Percentiles rank a stretch among this genome's conserved stretches.
Evolutionary conservation across 2,888 invertebrate genomes (phyloP).

Genomic region (Phymatocera aterrima): DNA sequence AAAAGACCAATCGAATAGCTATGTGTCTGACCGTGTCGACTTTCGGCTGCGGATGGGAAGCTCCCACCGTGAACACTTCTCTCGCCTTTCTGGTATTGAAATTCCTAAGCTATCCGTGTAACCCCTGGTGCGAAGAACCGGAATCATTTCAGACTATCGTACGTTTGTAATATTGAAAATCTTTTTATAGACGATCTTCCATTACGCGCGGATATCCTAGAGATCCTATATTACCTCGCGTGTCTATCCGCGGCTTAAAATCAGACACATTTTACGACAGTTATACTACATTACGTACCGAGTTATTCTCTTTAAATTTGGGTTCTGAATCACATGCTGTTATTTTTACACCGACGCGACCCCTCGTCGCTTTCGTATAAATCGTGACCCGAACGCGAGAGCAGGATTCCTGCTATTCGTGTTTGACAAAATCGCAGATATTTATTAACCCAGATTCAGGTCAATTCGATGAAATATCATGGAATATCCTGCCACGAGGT

Average conservation of each 20-base stretch:
- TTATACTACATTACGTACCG: background rate
- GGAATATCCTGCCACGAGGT: background rate
- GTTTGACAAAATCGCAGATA: conserved; percentile 2
- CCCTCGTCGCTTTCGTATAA: conserved; percentile 11
- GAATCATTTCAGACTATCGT: conserved; percentile 9
- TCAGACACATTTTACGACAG: conserved; percentile 5
- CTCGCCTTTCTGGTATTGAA: background rate
- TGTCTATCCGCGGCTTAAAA: conserved; percentile 1
- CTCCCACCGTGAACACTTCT: background rate
- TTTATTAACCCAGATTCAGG: background rate
- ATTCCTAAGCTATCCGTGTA: no score
- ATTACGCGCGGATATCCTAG: no score
- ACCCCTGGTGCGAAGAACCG: background rate
- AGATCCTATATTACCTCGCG: background rate
- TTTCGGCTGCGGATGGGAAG: background rate
- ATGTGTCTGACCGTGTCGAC: no score
- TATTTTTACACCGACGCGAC: conserved; percentile 29
- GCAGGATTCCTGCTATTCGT: background rate
- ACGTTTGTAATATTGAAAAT: conserved; percentile 8
- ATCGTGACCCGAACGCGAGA: conserved; percentile 7
- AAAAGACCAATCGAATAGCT: no score
- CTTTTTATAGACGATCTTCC: conserved; percentile 5
- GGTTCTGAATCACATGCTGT: conserved; percentile 16
- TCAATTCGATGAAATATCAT: background rate
- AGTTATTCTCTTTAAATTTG: conserved; percentile 26